Base-by-base conservation (phyloP, 2,888 invertebrate species). In the Pegoplata infirma region DNA sequence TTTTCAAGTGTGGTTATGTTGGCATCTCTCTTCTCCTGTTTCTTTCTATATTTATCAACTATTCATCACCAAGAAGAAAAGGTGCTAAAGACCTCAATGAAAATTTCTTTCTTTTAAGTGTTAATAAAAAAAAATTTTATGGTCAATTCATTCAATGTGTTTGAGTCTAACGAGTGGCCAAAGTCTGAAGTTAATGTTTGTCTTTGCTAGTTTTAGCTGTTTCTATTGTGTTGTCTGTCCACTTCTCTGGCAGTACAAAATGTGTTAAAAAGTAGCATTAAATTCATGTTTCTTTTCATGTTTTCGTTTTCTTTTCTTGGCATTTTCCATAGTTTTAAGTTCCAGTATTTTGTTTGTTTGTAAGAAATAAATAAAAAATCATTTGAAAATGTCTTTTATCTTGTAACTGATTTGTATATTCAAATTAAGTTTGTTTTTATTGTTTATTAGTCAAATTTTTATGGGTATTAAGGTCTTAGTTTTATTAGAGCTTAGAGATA, bases 81-180 rank as follows among this genome's bases (percentile, higher is more conserved):
- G 67, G 76, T 72, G 72, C 53, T 72, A 76, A 76, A 67, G 55
- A 76, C 55, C 66, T 76, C 46, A 76, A 72, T 51, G 76, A 71
- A 61, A 67, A 28, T 32, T 61, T 61, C 7, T 16, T 46, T 19
- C 47, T n/a, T 46, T 49, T 2, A 51, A 75, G 44, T 71, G 76
- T 59, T 69, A 59, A 71, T 66, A 66, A 72, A 67, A 40, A 21
- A 36, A 21, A 36, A 53, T 63, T 49, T 63, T 58, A 49, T 75
- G 56, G 47, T 17, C 47, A 61, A 32, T 32, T 8, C 8, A 10
- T 32, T 8, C 32, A 32, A 23, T 32, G 10, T 32, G 5, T 32
- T 8, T 32, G 32, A 2, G 32, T 32, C 2, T 32, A 7, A 8
- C 6, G 28, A n/a, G 28, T 28, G 28, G 1, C 28, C 28, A 28